Evolutionary conservation across 2,797 vertebrate species (phyloP).

Genomic region (Denticeps clupeoides): DNA sequence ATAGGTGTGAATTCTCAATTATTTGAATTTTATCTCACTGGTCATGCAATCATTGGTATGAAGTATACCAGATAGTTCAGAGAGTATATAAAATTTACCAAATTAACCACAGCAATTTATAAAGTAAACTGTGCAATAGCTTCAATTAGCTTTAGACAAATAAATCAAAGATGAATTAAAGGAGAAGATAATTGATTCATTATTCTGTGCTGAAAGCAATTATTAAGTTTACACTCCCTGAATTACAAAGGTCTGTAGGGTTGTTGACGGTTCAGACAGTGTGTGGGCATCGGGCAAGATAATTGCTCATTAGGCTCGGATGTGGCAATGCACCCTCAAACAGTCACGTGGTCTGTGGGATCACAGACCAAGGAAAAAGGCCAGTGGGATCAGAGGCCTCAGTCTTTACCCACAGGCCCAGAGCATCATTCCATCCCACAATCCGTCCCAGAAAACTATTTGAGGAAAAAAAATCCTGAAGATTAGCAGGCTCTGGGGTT

Average conservation of each 20-base stretch:
- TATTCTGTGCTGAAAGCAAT: conserved; percentile 34
- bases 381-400: background rate
- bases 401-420: background rate
- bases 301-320: conserved; percentile 39
- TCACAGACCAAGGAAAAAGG: conserved; percentile 4
- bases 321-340: conserved; percentile 22
- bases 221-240: conserved; percentile 37
- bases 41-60: no score
- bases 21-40: no score
- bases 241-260: conserved; percentile 33
- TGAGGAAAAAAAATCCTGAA: no score
- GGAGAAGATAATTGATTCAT: conserved; percentile 34
- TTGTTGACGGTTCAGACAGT: conserved; percentile 33
- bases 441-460: no score
- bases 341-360: conserved; percentile 11
- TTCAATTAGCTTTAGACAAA: conserved; percentile 24
- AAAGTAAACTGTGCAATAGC: conserved; percentile 15
- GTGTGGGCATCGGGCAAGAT: conserved; percentile 33
- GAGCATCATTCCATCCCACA: background rate
- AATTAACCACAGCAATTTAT: conserved; percentile 16
- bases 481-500: no score
- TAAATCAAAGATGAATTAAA: conserved; percentile 30
- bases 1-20: no score
- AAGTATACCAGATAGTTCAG: no score
- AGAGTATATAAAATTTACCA: no score